Conservation (phyloP, 2,797 vertebrate genomes). For the Heliangelus exortis region DNA sequence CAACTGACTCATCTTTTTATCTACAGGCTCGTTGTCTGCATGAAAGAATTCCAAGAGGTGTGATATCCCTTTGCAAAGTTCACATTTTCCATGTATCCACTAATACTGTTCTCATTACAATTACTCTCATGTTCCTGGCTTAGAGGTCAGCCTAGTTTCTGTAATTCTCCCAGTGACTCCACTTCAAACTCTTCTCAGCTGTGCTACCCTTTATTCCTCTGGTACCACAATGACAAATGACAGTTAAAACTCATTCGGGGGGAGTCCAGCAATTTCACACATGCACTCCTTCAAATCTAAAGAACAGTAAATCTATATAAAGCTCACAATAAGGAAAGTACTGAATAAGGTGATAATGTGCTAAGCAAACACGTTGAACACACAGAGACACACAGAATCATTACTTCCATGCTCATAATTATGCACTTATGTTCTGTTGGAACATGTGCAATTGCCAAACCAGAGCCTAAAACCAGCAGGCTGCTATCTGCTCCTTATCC, state of each 20-base stretch:
- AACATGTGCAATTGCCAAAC: background rate
- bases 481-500: background rate
- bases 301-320: background rate
- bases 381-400: background rate
- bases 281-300: background rate
- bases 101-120: slow-evolving; percentile 5
- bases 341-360: background rate
- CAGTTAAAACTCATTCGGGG: background rate
- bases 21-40: background rate
- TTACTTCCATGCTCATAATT: background rate
- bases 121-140: background rate
- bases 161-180: background rate
- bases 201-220: background rate
- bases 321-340: background rate
- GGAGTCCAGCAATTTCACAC: background rate
- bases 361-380: slow-evolving; percentile 8
- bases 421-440: background rate
- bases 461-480: background rate
- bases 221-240: background rate
- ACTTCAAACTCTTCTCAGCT: background rate
- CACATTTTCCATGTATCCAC: background rate
- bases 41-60: background rate
- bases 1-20: background rate
- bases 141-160: background rate
- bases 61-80: background rate